A percentile compares a stretch with the other conserved stretches of the same genome.
Evolutionary conservation across 2,888 invertebrate genomes (phyloP).

Genomic region (Zele albiditarsus): DNA sequence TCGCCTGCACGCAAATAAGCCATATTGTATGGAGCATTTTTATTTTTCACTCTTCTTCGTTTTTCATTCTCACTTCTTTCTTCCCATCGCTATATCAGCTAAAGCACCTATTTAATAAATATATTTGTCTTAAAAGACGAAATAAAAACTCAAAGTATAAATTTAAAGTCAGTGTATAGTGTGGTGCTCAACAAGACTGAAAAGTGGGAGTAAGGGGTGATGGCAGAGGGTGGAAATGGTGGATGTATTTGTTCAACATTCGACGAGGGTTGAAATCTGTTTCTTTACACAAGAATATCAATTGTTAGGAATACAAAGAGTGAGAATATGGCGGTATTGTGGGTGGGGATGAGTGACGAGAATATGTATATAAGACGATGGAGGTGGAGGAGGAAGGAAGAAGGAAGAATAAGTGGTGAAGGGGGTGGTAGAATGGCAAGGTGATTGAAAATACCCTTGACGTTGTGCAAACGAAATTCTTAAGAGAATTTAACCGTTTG

Average conservation of each 20-base stretch:
- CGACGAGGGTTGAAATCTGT: constrained; percentile 68
- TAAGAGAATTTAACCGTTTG: constrained; percentile 74
- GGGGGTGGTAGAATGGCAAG: constrained; percentile 55
- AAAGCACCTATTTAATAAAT: no score
- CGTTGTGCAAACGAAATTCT: constrained; percentile 72
- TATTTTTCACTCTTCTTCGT: background rate
- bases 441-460: constrained; percentile 57
- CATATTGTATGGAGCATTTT: constrained; percentile 57
- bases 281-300: constrained; percentile 73
- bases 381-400: constrained; percentile 39
- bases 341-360: constrained; percentile 39
- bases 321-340: constrained; percentile 53
- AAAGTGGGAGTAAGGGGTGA: constrained; percentile 33
- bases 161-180: background rate
- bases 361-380: constrained; percentile 40
- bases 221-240: constrained; percentile 46
- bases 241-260: constrained; percentile 69
- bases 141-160: background rate
- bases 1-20: constrained; percentile 71
- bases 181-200: background rate
- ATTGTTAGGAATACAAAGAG: constrained; percentile 72
- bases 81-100: background rate
- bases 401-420: constrained; percentile 50
- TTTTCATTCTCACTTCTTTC: background rate
- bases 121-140: no score